A percentile compares a stretch with the other conserved stretches of the same genome.
These are phyloP conservation scores for Coptotermes formosanus DNA, from an alignment of 1,140 invertebrate genomes.

Conservation along the genomic window DNA sequence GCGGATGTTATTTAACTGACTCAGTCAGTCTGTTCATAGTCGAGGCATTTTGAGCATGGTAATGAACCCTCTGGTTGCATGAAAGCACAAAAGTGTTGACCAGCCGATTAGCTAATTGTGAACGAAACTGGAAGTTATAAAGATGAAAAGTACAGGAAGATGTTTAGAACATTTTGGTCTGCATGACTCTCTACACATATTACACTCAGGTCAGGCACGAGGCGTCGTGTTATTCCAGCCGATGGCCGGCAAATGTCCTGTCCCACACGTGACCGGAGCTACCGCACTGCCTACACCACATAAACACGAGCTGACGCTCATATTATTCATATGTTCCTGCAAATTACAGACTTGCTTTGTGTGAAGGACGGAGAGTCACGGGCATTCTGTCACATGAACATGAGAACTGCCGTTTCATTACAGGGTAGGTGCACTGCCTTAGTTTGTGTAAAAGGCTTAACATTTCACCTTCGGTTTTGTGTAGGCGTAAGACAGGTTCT, in stretches of 20 bases:
- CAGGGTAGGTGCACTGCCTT: too few species aligned
- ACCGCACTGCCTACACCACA: background rate
- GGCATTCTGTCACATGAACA: too few species aligned
- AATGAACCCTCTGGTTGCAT: background rate
- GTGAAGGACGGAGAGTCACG: too few species aligned
- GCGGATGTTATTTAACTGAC: background rate
- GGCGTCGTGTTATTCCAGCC: background rate
- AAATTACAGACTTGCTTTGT: too few species aligned
- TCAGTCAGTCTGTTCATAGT: background rate
- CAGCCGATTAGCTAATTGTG: background rate
- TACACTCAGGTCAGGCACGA: slow-evolving; percentile 8
- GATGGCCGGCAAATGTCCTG: slow-evolving; percentile 1
- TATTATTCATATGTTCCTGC: too few species aligned
- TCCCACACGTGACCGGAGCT: background rate
- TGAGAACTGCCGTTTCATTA: too few species aligned
- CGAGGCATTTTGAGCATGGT: background rate
- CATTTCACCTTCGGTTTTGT: too few species aligned
- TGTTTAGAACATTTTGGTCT: background rate
- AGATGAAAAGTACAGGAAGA: background rate
- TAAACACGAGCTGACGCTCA: background rate
- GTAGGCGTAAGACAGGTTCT: too few species aligned
- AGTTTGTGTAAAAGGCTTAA: too few species aligned
- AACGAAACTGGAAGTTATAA: background rate
- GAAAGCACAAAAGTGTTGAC: background rate
- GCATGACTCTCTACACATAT: background rate